phyloP scores from a whole-genome alignment of 1,140 invertebrate genomes.

The Eriocheir sinensis region DNA sequence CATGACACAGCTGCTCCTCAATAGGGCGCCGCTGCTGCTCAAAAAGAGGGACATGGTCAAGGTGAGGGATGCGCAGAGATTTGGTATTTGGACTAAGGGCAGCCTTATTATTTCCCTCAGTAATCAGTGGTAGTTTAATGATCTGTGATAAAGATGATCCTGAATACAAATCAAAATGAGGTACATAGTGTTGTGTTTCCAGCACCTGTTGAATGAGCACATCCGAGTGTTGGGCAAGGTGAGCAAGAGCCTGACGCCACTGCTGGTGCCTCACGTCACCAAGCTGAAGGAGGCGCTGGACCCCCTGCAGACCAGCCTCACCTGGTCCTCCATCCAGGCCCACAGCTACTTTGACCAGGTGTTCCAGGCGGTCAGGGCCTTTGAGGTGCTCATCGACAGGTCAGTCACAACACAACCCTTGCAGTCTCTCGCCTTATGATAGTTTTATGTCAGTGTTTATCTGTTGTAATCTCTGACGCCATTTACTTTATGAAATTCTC shows the following conservation, averaged over 20 bases:
- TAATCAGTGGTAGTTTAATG: too few species aligned
- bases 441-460: too few species aligned
- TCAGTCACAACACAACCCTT: conserved; percentile 57
- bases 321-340: conserved; percentile 91
- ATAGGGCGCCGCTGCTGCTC: conserved; percentile 73
- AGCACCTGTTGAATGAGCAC: conserved; percentile 78
- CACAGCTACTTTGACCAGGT: conserved; percentile 87
- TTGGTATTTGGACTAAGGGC: too few species aligned
- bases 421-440: too few species aligned
- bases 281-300: conserved; percentile 90
- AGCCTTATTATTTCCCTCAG: too few species aligned
- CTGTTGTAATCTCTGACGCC: too few species aligned
- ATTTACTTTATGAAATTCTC: too few species aligned
- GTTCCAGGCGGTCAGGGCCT: conserved; percentile 88
- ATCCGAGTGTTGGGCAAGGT: conserved; percentile 70
- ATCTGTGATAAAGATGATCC: too few species aligned
- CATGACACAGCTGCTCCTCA: conserved; percentile 75
- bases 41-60: conserved; percentile 77
- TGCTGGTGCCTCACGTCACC: conserved; percentile 92
- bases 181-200: conserved; percentile 9
- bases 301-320: conserved; percentile 89
- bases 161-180: too few species aligned
- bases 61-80: neutral
- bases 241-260: conserved; percentile 86
- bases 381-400: conserved; percentile 89